Evolutionary conservation across 2,888 invertebrate genomes (phyloP).

Genomic region (Clanis bilineata): DNA sequence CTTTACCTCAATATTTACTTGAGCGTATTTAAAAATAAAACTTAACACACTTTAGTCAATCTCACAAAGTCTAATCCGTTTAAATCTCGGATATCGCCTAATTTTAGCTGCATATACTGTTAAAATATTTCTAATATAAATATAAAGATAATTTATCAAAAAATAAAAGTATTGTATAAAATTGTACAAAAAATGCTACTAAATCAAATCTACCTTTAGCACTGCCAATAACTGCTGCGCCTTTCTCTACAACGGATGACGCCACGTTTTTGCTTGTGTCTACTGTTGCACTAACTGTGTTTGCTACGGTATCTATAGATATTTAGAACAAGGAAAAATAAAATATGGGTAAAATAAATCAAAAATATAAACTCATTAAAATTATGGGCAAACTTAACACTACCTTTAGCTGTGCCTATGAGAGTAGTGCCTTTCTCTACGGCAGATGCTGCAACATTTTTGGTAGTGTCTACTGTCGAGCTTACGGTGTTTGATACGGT

Average conservation of each 20-base stretch:
- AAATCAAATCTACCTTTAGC: slow-evolving; percentile 43
- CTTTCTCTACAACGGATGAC: slow-evolving; percentile 48
- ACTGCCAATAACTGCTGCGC: slow-evolving; percentile 43
- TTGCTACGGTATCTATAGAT: slow-evolving; percentile 44
- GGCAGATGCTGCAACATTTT: slow-evolving; percentile 42
- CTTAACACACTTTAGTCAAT: not conserved
- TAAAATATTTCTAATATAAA: too few relatives aligned
- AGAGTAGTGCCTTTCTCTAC: slow-evolving; percentile 43
- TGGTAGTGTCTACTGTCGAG: slow-evolving; percentile 52
- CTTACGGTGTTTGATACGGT: slow-evolving; percentile 43
- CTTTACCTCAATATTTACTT: not conserved
- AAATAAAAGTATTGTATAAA: slow-evolving; percentile 1
- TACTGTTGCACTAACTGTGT: slow-evolving; percentile 46
- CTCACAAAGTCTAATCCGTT: too few relatives aligned
- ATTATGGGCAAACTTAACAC: slow-evolving; percentile 13
- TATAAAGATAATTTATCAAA: slow-evolving; percentile 45
- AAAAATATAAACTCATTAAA: not conserved
- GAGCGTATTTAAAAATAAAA: not conserved
- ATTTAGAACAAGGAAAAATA: slow-evolving; percentile 1
- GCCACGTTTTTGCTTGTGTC: slow-evolving; percentile 52
- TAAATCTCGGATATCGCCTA: too few relatives aligned
- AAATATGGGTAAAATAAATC: not conserved
- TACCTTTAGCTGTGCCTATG: slow-evolving; percentile 43
- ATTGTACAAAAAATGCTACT: not conserved
- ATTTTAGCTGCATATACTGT: too few relatives aligned